A percentile compares a stretch with the other conserved stretches of the same genome.
Conservation (phyloP, 2,888 invertebrate genomes). For the Microctonus brassicae region DNA sequence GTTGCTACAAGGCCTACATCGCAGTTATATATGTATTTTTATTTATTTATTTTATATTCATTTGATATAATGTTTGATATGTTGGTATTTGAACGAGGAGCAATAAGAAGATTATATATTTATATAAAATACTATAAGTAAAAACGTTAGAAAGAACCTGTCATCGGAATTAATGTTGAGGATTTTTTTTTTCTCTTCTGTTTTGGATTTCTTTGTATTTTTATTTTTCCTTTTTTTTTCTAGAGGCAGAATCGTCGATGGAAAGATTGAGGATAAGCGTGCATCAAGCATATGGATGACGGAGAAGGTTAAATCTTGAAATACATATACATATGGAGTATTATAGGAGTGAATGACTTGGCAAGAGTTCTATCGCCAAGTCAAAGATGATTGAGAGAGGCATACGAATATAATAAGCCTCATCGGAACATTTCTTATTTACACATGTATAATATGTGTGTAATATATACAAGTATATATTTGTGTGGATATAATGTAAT, state of each 20-base stretch:
- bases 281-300: conserved; percentile 10
- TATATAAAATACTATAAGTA: background rate
- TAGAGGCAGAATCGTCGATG: conserved; percentile 1
- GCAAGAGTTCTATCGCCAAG: conserved; percentile 21
- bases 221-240: background rate
- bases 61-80: conserved; percentile 1
- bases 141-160: conserved; percentile 24
- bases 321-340: background rate
- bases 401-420: background rate
- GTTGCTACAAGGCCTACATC: conserved; percentile 6
- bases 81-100: background rate
- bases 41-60: background rate
- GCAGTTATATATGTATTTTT: background rate
- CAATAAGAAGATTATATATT: background rate
- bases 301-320: background rate
- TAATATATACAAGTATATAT: background rate
- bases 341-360: conserved; percentile 24
- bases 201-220: background rate
- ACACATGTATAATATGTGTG: background rate
- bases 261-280: conserved; percentile 1
- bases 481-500: background rate
- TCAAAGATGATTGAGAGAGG: conserved; percentile 27
- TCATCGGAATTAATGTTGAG: conserved; percentile 27
- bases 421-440: background rate
- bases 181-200: background rate